These are phyloP conservation scores for Aurelia sp. DNA, from an alignment of 30 jellyfish, hydroid and myxozoan genomes.

Conservation along the genomic window DNA sequence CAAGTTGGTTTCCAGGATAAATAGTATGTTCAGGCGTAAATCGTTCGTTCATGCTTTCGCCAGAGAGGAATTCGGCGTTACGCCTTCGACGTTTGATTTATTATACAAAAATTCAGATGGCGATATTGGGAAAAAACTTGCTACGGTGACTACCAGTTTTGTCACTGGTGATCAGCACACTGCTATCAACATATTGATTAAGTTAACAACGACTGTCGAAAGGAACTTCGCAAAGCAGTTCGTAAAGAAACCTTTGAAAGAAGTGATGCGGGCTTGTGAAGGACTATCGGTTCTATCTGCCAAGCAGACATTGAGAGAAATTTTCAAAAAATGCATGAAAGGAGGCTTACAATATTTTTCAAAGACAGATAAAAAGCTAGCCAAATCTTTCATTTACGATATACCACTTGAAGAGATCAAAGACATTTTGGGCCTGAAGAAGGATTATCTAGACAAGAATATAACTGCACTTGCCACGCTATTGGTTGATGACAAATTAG, in stretches of 20 bases:
- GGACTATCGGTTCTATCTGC: too few species aligned
- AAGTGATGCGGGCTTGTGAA: slow-evolving; percentile 1
- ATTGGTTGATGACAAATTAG: too few species aligned
- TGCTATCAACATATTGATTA: too few species aligned
- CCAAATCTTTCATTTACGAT: background rate
- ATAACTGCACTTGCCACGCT: background rate
- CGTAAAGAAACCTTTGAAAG: slow-evolving; percentile 11
- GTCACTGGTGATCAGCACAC: too few species aligned
- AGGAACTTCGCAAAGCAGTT: slow-evolving; percentile 4
- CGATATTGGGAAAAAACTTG: slow-evolving; percentile 7
- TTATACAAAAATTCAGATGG: slow-evolving; percentile 3
- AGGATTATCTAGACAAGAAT: background rate
- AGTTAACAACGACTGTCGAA: too few species aligned
- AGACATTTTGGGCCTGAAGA: slow-evolving; percentile 11
- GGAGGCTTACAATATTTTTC: too few species aligned
- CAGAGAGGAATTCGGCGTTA: background rate
- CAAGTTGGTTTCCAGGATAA: too few species aligned
- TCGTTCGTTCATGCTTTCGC: too few species aligned
- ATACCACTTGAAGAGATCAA: slow-evolving; percentile 15
- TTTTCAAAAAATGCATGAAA: slow-evolving; percentile 5
- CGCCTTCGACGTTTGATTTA: background rate
- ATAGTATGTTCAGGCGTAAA: too few species aligned
- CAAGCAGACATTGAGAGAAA: background rate
- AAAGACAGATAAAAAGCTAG: background rate
- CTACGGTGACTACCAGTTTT: too few species aligned